Evolutionary conservation across 2,797 vertebrate species (phyloP).

Genomic region (Tinamus major): DNA sequence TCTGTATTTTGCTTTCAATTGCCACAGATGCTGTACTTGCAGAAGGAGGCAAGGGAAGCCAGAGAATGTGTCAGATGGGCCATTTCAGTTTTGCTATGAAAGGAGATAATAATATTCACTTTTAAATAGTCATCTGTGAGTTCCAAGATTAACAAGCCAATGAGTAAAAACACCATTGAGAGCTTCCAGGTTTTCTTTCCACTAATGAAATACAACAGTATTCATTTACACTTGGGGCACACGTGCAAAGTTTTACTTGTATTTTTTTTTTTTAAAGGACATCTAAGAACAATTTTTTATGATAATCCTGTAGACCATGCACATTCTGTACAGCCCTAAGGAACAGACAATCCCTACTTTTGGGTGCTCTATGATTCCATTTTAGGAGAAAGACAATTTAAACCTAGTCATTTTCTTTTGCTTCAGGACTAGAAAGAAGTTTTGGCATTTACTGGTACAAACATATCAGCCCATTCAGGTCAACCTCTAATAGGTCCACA

Average conservation of each 20-base stretch:
- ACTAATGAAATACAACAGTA: neutral
- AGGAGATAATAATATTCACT: neutral
- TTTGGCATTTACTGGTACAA: neutral
- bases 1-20: neutral
- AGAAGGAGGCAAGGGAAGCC: neutral
- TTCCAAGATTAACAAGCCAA: conserved; percentile 19
- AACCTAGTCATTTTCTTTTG: neutral
- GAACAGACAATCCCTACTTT: neutral
- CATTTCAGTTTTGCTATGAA: neutral
- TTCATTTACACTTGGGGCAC: neutral
- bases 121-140: neutral
- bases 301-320: neutral
- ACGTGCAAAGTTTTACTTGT: neutral
- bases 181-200: neutral
- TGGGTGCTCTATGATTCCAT: neutral
- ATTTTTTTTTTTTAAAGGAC: neutral
- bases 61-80: neutral
- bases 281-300: neutral
- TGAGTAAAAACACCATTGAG: neutral
- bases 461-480: neutral
- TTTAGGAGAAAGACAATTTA: neutral
- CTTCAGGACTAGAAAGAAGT: neutral
- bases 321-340: neutral
- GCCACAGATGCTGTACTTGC: neutral
- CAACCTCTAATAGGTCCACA: neutral